Evolutionary conservation across 1,140 invertebrate species (phyloP).

Genomic region (Saxidomus purpurata): DNA sequence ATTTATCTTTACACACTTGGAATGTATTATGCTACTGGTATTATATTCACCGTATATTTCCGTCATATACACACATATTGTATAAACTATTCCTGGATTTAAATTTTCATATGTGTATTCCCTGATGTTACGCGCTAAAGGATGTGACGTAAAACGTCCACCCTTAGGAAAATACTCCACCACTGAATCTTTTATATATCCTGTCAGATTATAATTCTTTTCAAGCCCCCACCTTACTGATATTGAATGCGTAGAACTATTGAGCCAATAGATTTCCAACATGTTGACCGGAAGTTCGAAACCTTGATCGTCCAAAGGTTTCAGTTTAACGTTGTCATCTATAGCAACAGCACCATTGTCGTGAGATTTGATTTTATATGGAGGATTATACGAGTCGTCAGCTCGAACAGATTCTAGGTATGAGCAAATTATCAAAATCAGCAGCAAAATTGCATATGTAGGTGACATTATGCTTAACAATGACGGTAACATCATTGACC

Average conservation of each 20-base stretch:
- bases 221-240: conserved; percentile 6
- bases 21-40: not conserved
- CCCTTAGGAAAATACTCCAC: conserved; percentile 38
- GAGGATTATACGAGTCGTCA: not conserved
- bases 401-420: not conserved
- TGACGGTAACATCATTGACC: not conserved
- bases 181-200: conserved; percentile 7
- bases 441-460: not conserved
- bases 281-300: not conserved
- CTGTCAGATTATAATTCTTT: conserved; percentile 22
- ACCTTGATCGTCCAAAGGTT: not conserved
- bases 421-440: conserved; percentile 11
- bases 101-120: conserved; percentile 44
- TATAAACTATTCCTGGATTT: conserved; percentile 21
- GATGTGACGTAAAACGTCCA: conserved; percentile 37
- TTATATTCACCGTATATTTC: conserved; percentile 28
- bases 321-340: not conserved
- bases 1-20: conserved; percentile 45
- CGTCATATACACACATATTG: conserved; percentile 34
- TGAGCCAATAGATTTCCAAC: conserved; percentile 26
- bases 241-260: conserved; percentile 23
- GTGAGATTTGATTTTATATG: not conserved
- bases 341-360: not conserved
- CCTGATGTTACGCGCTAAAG: not conserved
- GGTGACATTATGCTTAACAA: not conserved